Base-by-base conservation (phyloP, 37 sponge, comb jelly and placozoan genomes). In the Hexactinellida sp. region DNA sequence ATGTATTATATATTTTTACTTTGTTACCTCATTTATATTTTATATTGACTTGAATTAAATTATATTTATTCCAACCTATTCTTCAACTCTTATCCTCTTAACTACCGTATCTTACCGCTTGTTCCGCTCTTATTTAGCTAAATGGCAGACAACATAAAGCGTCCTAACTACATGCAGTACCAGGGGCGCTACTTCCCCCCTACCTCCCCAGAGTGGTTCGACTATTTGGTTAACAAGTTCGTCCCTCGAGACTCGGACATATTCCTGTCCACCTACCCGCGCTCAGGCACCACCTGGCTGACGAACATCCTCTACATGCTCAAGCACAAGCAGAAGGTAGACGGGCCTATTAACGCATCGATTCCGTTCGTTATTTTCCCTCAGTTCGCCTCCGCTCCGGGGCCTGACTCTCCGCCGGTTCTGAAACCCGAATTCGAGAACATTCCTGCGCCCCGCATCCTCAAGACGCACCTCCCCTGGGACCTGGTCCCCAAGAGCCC, bases 401-500 rank as follows among this genome's bases (percentile, higher is more conserved):
- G 13, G 47, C 47, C 13, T 13, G 30, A 63, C 3, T 10, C 21
- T n/a, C 1, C 5, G 32, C 3, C 25, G 21, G 5, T 32, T 7
- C 34, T 63, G 76, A 63, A 63, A 23, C 28, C 76, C 3, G 76
- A 63, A n/a, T 63, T 63, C 13, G 76, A 63, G 30, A 28, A 3
- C 30, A 84, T 88, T 23, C 89, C 89, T 23, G 39, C 63, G 0
- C 92, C 92, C 5, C 85, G 92, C 24, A 71, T 83, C 36, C 51
- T 92, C 55, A 92, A 90, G 83, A 90, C 88, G 37, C 92, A 92
- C 54, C 36, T 86, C 0, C 85, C 90, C 36, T 90, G 88, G 83
- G 54, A 82, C 71, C 82, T 84, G 21, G 39, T 88, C 38, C 89
- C 91, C 19, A 41, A 32, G 37, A 37, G 85, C 39, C 63, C 85